phyloP scores from a whole-genome alignment of 37 sponge, comb jelly and placozoan species.

The Halichondria panicea region DNA sequence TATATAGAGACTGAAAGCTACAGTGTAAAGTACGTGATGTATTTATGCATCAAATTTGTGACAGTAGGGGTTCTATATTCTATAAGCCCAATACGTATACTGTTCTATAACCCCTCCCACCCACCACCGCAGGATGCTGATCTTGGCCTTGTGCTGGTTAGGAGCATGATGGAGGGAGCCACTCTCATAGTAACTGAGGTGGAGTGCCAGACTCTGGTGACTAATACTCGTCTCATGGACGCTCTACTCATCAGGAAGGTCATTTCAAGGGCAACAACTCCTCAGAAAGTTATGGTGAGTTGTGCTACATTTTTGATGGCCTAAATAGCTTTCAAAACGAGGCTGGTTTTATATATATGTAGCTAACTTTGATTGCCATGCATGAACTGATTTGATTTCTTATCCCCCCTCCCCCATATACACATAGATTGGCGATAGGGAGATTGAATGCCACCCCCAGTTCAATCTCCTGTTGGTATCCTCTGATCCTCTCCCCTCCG shows the following conservation, averaged over 20 bases:
- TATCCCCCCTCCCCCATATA: background rate
- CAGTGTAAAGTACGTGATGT: slow-evolving; percentile 2
- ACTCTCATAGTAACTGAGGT: slow-evolving; percentile 50
- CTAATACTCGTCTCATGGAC: slow-evolving; percentile 1
- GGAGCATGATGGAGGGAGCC: slow-evolving; percentile 41
- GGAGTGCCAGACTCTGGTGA: background rate
- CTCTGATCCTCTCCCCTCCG: background rate
- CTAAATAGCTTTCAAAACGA: background rate
- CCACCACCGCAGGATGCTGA: background rate
- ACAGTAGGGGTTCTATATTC: background rate
- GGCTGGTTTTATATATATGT: background rate
- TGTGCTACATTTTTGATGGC: background rate
- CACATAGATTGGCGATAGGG: slow-evolving; percentile 54
- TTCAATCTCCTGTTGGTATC: slow-evolving; percentile 33
- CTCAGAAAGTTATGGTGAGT: slow-evolving; percentile 36
- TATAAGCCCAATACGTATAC: background rate
- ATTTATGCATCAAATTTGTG: background rate
- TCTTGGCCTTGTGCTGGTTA: background rate
- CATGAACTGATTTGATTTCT: background rate
- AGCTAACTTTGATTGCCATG: background rate
- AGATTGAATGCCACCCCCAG: slow-evolving; percentile 59
- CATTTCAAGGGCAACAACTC: background rate
- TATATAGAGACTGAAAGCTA: too few relatives aligned
- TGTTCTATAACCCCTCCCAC: background rate
- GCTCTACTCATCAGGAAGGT: background rate